These are phyloP conservation scores for Mesocentrotus franciscanus DNA, from an alignment of 53 echinoderm and acorn worm species.

Conservation along the genomic window DNA sequence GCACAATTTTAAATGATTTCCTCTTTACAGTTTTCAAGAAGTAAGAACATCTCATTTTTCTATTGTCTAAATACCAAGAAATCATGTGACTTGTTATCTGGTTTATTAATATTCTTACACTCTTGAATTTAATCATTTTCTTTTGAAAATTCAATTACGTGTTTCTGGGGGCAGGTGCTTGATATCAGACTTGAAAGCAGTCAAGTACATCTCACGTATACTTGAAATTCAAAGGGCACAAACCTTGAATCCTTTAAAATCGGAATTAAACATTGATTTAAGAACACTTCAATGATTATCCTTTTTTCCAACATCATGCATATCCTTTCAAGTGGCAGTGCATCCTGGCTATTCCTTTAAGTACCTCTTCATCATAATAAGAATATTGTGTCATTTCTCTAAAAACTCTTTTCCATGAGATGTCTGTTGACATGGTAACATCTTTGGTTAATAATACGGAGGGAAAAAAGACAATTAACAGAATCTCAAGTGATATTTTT, in stretches of 20 bases:
- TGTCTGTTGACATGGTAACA: constrained; percentile 11
- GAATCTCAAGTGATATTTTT: not conserved
- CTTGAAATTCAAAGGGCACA: not conserved
- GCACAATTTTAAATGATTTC: not conserved
- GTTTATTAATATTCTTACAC: not conserved
- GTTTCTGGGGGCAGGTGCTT: too few species aligned
- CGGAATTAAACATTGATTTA: not conserved
- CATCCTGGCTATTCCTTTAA: not conserved
- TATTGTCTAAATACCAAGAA: too few species aligned
- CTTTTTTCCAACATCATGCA: not conserved
- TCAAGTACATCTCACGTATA: not conserved
- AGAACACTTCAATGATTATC: not conserved
- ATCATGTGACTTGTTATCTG: not conserved
- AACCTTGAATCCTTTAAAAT: not conserved
- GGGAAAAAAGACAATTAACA: not conserved
- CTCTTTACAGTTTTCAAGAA: not conserved
- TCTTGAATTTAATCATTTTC: not conserved
- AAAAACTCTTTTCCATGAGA: not conserved
- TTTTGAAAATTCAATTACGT: too few species aligned
- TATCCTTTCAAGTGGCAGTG: not conserved
- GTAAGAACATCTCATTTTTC: not conserved
- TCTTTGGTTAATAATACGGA: not conserved
- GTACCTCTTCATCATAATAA: not conserved
- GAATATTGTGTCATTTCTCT: not conserved
- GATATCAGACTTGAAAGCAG: not conserved